Evolutionary conservation across 1,140 invertebrate genomes (phyloP).

Genomic region (Papilio xuthus): DNA sequence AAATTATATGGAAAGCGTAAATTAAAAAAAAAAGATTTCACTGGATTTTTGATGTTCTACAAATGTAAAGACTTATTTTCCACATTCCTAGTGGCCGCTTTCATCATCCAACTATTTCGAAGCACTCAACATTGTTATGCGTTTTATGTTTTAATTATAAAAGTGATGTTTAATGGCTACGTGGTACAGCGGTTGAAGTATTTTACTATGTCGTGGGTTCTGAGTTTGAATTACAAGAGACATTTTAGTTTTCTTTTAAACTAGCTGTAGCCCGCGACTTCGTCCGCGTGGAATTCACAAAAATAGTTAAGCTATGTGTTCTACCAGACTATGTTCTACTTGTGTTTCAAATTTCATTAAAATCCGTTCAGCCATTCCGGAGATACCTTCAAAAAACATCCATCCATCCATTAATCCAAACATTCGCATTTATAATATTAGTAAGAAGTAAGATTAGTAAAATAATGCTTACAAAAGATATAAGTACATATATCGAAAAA

Average conservation of each 20-base stretch:
- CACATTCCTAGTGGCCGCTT: conserved; percentile 12
- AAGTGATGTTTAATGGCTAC: neutral
- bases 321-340: too few species aligned
- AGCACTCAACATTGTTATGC: conserved; percentile 27
- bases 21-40: conserved; percentile 14
- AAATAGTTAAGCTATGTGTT: too few species aligned
- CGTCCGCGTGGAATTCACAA: too few species aligned
- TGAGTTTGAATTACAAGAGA: neutral
- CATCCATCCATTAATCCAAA: too few species aligned
- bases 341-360: too few species aligned
- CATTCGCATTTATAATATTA: too few species aligned
- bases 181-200: neutral
- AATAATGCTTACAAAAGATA: neutral
- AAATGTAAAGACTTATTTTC: conserved; percentile 11
- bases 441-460: too few species aligned
- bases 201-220: neutral
- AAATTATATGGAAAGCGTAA: neutral
- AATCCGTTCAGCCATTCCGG: too few species aligned
- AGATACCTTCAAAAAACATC: too few species aligned
- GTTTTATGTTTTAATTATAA: conserved; percentile 23
- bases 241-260: too few species aligned
- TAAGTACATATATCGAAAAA: neutral
- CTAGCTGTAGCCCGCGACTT: too few species aligned
- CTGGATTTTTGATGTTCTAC: conserved; percentile 5
- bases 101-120: conserved; percentile 23